These are phyloP conservation scores for Brachionus angularis DNA, from an alignment of 1,140 invertebrate species.

Conservation along the genomic window DNA sequence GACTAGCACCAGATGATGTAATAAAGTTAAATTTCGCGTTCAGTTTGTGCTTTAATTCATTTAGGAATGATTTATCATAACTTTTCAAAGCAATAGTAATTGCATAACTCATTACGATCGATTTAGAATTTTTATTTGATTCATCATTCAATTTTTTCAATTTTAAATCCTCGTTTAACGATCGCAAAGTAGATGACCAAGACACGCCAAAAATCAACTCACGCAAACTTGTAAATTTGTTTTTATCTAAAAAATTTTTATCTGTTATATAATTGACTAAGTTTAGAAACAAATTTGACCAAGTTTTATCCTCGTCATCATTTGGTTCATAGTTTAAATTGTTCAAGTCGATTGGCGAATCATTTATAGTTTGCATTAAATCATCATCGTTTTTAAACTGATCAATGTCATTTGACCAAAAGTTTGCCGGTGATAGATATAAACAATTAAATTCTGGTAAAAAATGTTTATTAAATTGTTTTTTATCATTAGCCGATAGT, in stretches of 20 bases:
- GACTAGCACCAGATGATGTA: not conserved
- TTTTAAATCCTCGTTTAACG: conserved; percentile 2
- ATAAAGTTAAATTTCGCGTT: conserved; percentile 17
- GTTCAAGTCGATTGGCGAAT: not conserved
- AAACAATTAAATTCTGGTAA: conserved; percentile 85
- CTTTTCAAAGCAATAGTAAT: conserved; percentile 79
- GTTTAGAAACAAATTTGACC: not conserved
- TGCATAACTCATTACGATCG: conserved; percentile 77
- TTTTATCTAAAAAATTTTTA: conserved; percentile 9
- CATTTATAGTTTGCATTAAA: conserved; percentile 5
- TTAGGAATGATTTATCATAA: conserved; percentile 63
- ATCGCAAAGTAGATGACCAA: conserved; percentile 7
- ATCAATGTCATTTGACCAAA: conserved; percentile 75
- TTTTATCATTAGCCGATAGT: conserved; percentile 4
- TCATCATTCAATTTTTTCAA: not conserved
- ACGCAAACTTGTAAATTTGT: not conserved
- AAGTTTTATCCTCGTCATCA: not conserved
- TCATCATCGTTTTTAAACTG: conserved; percentile 47
- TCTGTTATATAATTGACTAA: not conserved
- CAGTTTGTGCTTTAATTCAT: conserved; percentile 26
- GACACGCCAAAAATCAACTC: conserved; percentile 36
- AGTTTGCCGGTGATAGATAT: conserved; percentile 83
- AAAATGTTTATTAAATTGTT: conserved; percentile 1
- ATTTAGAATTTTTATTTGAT: conserved; percentile 16
- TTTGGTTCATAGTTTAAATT: not conserved